phyloP scores from a whole-genome alignment of 2,113 vertebrate genomes.

The Fukomys damarensis region DNA sequence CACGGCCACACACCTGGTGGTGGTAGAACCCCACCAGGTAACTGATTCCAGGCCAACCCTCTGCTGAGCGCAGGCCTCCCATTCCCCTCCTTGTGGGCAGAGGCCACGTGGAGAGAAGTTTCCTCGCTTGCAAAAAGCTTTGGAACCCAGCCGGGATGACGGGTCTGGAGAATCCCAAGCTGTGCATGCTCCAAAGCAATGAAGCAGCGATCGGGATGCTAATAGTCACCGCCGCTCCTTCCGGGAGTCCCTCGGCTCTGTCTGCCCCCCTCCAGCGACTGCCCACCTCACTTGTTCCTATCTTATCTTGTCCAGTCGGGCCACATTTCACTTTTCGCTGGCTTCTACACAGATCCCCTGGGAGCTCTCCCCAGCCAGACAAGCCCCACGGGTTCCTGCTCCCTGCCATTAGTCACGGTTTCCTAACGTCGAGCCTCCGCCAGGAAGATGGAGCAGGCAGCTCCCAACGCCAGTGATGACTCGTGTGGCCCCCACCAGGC shows the following conservation, averaged over 20 bases:
- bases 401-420: slow-evolving; percentile 80
- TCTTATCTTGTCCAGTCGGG: slow-evolving; percentile 76
- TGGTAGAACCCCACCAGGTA: not conserved
- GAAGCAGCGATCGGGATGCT: too few species aligned
- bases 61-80: not conserved
- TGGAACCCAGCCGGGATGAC: slow-evolving; percentile 20
- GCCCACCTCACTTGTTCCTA: slow-evolving; percentile 49
- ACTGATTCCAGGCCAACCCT: not conserved
- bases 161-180: slow-evolving; percentile 63
- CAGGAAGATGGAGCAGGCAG: slow-evolving; percentile 81
- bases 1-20: too few species aligned
- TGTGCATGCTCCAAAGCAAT: slow-evolving; percentile 7
- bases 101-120: slow-evolving; percentile 63
- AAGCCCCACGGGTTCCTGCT: slow-evolving; percentile 68
- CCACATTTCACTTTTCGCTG: slow-evolving; percentile 75
- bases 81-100: not conserved
- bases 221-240: too few species aligned
- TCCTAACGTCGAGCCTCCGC: slow-evolving; percentile 79
- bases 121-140: slow-evolving; percentile 24
- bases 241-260: slow-evolving; percentile 52
- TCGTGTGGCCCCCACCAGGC: slow-evolving; percentile 67
- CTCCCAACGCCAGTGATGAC: slow-evolving; percentile 81
- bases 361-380: slow-evolving; percentile 70
- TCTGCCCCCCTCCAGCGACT: slow-evolving; percentile 69
- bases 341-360: slow-evolving; percentile 68